These are phyloP conservation scores for Ellobium chinense DNA, from an alignment of 2,888 invertebrate species.

Conservation along the genomic window DNA sequence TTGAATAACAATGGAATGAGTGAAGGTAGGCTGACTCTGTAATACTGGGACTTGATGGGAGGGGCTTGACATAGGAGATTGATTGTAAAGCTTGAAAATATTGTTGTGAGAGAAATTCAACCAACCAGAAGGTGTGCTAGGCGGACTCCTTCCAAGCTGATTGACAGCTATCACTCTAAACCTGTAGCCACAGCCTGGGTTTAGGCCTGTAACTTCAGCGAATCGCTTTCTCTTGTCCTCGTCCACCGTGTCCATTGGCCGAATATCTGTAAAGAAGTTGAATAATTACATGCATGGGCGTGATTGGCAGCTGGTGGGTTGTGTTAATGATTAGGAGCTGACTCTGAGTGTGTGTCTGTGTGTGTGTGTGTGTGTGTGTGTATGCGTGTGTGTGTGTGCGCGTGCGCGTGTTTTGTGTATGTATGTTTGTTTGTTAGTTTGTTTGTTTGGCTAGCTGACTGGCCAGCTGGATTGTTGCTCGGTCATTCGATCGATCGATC, in stretches of 20 bases:
- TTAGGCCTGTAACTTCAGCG: conserved; percentile 79
- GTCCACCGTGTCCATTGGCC: neutral
- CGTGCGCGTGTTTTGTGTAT: neutral
- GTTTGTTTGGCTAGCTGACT: too few relatives aligned
- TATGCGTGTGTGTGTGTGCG: neutral
- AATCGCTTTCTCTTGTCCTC: conserved; percentile 69
- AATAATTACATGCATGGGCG: neutral
- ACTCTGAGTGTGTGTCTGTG: too few relatives aligned
- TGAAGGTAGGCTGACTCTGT: neutral
- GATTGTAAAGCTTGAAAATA: neutral
- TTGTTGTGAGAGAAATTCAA: neutral
- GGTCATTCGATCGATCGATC: too few relatives aligned
- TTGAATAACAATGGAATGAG: too few relatives aligned
- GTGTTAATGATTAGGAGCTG: too few relatives aligned
- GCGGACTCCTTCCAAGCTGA: conserved; percentile 87
- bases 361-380: neutral
- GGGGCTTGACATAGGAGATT: too few relatives aligned
- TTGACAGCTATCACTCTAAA: conserved; percentile 94
- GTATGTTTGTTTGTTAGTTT: too few relatives aligned
- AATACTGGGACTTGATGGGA: too few relatives aligned
- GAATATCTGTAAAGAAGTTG: conserved; percentile 3
- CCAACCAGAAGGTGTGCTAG: conserved; percentile 84
- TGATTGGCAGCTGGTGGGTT: too few relatives aligned
- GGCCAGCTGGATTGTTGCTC: too few relatives aligned
- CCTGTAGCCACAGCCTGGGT: conserved; percentile 94